Evolutionary conservation across 2,888 invertebrate genomes (phyloP), one percentile per base, ranked within the genome.

Genomic region (Dione vanillae): DNA sequence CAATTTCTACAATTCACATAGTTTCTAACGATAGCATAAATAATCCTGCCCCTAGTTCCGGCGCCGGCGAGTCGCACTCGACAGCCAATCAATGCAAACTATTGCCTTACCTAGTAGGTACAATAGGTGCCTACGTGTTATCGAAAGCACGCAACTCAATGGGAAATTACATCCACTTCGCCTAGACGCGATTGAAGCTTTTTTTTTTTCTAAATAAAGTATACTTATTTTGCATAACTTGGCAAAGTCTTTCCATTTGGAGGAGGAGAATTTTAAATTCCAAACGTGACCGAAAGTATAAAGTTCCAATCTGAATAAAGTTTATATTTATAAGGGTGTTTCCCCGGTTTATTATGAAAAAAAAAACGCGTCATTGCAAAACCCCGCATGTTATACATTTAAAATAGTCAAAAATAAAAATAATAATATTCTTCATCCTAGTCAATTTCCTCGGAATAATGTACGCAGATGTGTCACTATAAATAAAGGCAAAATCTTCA

Each of bases 41-140:
- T 58, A 58, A 41, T 61, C 51, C 51, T 35, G 14, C 54, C 19
- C 27, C 35, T 10, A 43, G 67, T 47, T 52, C 40, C 71, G 86
- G 87, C 87, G 89, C 83, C 88, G 71, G 16, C 16, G 58, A 73
- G 87, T 77, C 86, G 86, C 78, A 70, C 71, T 66, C 78, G 68
- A 70, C 78, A 74, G 81, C 52, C 83, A 84, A 88, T 86, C 85
- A 82, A 79, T 83, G 75, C 78, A 76, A 76, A 79, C 78, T 78
- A 79, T 79, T 76, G 79, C 78, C 54, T 49, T 54, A 56, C 47
- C 65, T 69, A 49, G 54, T 27, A 27, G 27, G 27, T 41, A n/a
- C n/a, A 41, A n/a, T 65, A 67, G 19, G 37, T 65, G 27, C 27
- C 27, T 27, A 65, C 40, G 43, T 41, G 37, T 16, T 59, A 65